Evolutionary conservation across 2,888 invertebrate species (phyloP), one percentile per base, ranked within the genome.

Genomic region (Dicycla oo): DNA sequence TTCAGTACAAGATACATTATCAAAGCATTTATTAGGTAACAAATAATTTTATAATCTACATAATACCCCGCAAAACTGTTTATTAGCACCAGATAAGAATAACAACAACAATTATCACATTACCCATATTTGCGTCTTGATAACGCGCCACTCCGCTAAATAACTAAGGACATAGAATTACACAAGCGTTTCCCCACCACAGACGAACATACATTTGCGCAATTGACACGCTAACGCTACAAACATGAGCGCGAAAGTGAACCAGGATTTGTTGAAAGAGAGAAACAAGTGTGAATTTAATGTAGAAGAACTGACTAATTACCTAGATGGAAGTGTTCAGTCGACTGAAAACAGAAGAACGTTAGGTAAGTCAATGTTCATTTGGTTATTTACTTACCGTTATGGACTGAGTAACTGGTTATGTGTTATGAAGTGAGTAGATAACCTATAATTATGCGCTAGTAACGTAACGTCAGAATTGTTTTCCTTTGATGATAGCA

Each of bases 281-380:
- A 96, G 98, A 65, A 93, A 96, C 47, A 97, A 96, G 82, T 98
- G 98, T 88, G 96, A 96, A 60, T 98, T 98, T 89, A 94, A 97
- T 91, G 93, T 97, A 0, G 93, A 96, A 78, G 98, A 98, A 91
- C 94, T 99, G 82, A 98, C 98, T 0, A 93, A 97, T 88, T 97
- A 98, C 84, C 93, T 98, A 83, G 98, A 98, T 91, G 98, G 98
- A 10, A 97, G 97, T 11, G 92, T 91, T 56, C 95, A 97, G 63
- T 97, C 97, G 88, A 98, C 98, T 0, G 91, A 93, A 64, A 96
- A 96, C 78, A 97, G 98, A 83, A 97, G 93, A 66, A 84, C 87
- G 47, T 80, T 92, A 34, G 95, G 96, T 95, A 80, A 88, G 63
- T 57, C 1, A 23, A 1, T 54, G 15, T 62, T 66, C 40, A 53